These are phyloP conservation scores for Lymantria dispar DNA, from an alignment of 2,888 invertebrate genomes.

Conservation along the genomic window DNA sequence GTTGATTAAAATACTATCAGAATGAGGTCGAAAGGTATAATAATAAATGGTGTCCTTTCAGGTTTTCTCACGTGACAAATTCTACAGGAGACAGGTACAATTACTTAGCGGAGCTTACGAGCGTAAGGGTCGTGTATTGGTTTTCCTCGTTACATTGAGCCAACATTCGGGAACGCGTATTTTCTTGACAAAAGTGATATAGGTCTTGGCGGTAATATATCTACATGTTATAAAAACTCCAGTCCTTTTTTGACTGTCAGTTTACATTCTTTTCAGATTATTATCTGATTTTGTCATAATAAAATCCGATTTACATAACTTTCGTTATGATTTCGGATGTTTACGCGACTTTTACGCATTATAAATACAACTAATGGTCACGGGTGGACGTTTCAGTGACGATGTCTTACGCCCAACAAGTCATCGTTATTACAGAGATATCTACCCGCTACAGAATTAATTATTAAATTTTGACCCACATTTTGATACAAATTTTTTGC, in stretches of 20 bases:
- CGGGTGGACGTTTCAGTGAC: no score
- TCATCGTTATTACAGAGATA: no score
- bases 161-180: not conserved
- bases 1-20: conserved; percentile 5
- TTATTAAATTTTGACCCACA: no score
- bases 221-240: not conserved
- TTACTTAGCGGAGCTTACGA: conserved; percentile 5
- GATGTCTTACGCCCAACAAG: no score
- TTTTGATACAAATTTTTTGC: no score
- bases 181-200: not conserved
- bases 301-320: no score
- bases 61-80: conserved; percentile 1
- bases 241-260: not conserved
- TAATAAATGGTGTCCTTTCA: conserved; percentile 4
- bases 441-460: no score
- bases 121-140: conserved; percentile 1
- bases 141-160: conserved; percentile 1
- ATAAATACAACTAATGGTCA: no score
- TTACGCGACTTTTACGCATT: no score
- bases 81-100: conserved; percentile 3
- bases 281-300: no score
- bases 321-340: no score
- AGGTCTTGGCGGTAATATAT: not conserved
- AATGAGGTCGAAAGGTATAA: conserved; percentile 1
- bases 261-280: not conserved